These are phyloP conservation scores for Blastomussa wellsi DNA, from an alignment of 92 coral and sea anemone species.

Conservation along the genomic window DNA sequence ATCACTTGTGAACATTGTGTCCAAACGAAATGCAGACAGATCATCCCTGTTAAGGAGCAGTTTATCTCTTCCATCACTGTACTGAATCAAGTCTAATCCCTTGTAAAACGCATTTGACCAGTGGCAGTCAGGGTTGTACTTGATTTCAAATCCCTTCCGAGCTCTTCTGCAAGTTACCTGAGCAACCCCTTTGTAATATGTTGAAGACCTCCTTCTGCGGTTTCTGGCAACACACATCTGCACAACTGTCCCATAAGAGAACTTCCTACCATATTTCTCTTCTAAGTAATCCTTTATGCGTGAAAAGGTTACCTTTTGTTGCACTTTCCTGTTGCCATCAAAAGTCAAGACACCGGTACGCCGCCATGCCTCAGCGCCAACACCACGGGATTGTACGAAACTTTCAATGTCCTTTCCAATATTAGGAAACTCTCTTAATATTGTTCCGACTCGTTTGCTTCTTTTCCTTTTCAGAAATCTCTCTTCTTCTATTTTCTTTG, in stretches of 20 bases:
- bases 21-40: conserved; percentile 32
- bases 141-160: conserved; percentile 48
- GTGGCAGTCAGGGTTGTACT: conserved; percentile 53
- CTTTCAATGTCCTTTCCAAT: conserved; percentile 44
- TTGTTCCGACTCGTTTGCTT: too few relatives aligned
- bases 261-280: conserved; percentile 5
- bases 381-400: conserved; percentile 33
- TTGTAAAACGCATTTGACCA: conserved; percentile 48
- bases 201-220: conserved; percentile 18
- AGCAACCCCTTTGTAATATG: conserved; percentile 53
- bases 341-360: conserved; percentile 34
- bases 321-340: conserved; percentile 32
- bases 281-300: conserved; percentile 26
- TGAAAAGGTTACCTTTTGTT: conserved; percentile 18
- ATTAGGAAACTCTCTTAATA: too few relatives aligned
- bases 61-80: conserved; percentile 16
- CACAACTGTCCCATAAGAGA: conserved; percentile 37
- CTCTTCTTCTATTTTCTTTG: too few relatives aligned
- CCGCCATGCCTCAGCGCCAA: conserved; percentile 33
- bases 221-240: conserved; percentile 47
- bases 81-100: conserved; percentile 42
- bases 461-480: too few relatives aligned
- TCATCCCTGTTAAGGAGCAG: conserved; percentile 27
- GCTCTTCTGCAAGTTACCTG: conserved; percentile 34
- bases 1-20: conserved; percentile 32